phyloP scores from a whole-genome alignment of 2,888 invertebrate species.

The Ennomos erosarius region DNA sequence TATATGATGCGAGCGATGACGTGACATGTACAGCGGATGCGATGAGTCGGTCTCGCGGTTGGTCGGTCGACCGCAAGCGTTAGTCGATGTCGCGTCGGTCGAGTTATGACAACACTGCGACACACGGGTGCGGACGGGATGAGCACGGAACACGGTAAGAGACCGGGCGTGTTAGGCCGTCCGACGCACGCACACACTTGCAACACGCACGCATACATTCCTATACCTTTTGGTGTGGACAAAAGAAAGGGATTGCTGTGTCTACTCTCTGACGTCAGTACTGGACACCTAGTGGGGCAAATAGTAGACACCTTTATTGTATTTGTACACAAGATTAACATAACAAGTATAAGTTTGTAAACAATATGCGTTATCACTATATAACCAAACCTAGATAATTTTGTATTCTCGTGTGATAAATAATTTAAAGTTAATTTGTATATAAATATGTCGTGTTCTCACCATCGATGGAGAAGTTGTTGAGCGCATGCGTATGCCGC shows the following conservation, averaged over 20 bases:
- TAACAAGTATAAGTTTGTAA: slow-evolving; percentile 12
- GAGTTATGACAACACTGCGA: slow-evolving; percentile 38
- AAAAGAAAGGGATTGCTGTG: slow-evolving; percentile 82
- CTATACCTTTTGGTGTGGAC: slow-evolving; percentile 83
- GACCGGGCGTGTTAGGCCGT: slow-evolving; percentile 66
- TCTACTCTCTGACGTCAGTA: slow-evolving; percentile 84
- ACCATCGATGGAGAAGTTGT: slow-evolving; percentile 80
- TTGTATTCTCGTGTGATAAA: neutral
- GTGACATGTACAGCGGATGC: slow-evolving; percentile 53
- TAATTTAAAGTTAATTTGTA: neutral
- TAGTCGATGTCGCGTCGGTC: slow-evolving; percentile 58
- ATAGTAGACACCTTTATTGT: slow-evolving; percentile 73
- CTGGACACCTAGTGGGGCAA: slow-evolving; percentile 82
- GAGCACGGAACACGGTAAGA: slow-evolving; percentile 53
- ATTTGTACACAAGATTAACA: slow-evolving; percentile 40
- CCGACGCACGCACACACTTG: slow-evolving; percentile 71
- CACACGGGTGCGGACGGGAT: slow-evolving; percentile 38
- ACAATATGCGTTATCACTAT: neutral
- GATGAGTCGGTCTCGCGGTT: slow-evolving; percentile 56
- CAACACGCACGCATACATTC: slow-evolving; percentile 81
- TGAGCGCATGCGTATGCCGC: slow-evolving; percentile 70
- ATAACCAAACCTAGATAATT: too few relatives aligned
- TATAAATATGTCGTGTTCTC: slow-evolving; percentile 34
- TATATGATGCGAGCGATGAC: slow-evolving; percentile 47
- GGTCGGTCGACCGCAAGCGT: slow-evolving; percentile 68